Base-by-base conservation (phyloP, 2,888 invertebrate genomes). In the Chymomyza caudatula region DNA sequence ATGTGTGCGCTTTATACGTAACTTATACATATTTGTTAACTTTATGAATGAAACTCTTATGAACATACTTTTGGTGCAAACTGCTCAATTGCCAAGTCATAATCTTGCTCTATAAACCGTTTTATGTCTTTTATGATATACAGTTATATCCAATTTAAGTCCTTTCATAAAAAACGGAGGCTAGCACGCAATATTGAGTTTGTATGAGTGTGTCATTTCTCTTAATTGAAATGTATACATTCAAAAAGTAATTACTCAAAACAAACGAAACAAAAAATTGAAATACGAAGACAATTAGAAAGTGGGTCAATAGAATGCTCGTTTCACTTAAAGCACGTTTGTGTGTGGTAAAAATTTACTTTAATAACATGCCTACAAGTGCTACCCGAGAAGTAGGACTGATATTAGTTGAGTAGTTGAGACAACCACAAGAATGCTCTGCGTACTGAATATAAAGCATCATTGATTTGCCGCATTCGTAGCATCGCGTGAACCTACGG, bases 31-130 rank as follows among this genome's bases (percentile, higher is more conserved):
- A n/a, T n/a, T n/a, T n/a, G n/a, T n/a, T n/a, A n/a, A n/a, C n/a
- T n/a, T n/a, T n/a, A n/a, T n/a, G n/a, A n/a, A n/a, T n/a, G n/a
- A n/a, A n/a, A n/a, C n/a, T n/a, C n/a, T n/a, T n/a, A n/a, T n/a
- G n/a, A n/a, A n/a, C n/a, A n/a, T n/a, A n/a, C n/a, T 37, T 11
- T 11, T 37, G 8, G 29, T 37, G 3, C 0, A 37, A 37, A 37
- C 29, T 37, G 8, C 29, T 11, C 29, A 37, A 37, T 37, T 37
- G 29, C 29, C 29, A 37, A 37, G 29, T 37, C 29, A 55, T 71
- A 78, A 61, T 82, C 85, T 85, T 82, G 85, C 66, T 65, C 77
- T 55, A 80, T 69, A 72, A 80, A 73, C 68, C 66, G 69, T 85
- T 78, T 85, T 68, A 82, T 82, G 65, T 68, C 60, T 54, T 70